A percentile compares a stretch with the other conserved stretches of the same genome.
Evolutionary conservation across 2,888 invertebrate species (phyloP).

Genomic region (Drosophila prolongata): DNA sequence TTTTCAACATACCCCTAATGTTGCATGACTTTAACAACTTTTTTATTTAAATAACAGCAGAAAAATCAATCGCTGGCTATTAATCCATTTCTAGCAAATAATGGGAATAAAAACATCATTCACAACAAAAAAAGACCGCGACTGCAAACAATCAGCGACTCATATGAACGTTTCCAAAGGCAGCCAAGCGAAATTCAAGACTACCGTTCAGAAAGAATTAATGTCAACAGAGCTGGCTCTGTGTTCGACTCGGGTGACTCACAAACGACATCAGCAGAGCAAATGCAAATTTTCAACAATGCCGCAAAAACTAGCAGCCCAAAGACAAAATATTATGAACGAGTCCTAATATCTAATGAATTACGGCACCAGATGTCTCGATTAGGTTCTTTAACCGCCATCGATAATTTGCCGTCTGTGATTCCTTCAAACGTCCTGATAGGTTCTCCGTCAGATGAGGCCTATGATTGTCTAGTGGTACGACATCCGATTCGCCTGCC

Average conservation of each 20-base stretch:
- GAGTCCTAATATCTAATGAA: slow-evolving; percentile 69
- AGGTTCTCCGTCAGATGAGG: slow-evolving; percentile 31
- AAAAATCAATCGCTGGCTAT: slow-evolving; percentile 71
- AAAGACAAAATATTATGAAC: slow-evolving; percentile 61
- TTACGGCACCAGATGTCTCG: slow-evolving; percentile 61
- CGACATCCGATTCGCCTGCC: slow-evolving; percentile 82
- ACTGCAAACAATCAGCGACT: slow-evolving; percentile 82
- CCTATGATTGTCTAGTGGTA: slow-evolving; percentile 67
- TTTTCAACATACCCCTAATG: slow-evolving; percentile 5
- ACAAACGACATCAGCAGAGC: slow-evolving; percentile 54
- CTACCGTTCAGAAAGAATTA: not conserved
- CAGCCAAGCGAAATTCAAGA: slow-evolving; percentile 48
- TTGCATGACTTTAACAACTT: slow-evolving; percentile 33
- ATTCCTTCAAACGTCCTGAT: slow-evolving; percentile 26
- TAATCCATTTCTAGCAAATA: slow-evolving; percentile 84
- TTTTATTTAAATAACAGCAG: slow-evolving; percentile 63
- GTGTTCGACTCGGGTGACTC: slow-evolving; percentile 58
- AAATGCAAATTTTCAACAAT: slow-evolving; percentile 59
- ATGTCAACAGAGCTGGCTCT: not conserved
- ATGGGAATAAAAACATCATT: slow-evolving; percentile 53
- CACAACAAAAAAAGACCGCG: slow-evolving; percentile 75
- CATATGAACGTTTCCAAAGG: slow-evolving; percentile 81
- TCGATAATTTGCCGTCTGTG: slow-evolving; percentile 61
- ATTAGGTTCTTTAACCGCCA: slow-evolving; percentile 60
- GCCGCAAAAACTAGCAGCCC: slow-evolving; percentile 34